Evolutionary conservation across 2,888 invertebrate genomes (phyloP), one percentile per base, ranked within the genome.

Genomic region (Tetropium fuscum): DNA sequence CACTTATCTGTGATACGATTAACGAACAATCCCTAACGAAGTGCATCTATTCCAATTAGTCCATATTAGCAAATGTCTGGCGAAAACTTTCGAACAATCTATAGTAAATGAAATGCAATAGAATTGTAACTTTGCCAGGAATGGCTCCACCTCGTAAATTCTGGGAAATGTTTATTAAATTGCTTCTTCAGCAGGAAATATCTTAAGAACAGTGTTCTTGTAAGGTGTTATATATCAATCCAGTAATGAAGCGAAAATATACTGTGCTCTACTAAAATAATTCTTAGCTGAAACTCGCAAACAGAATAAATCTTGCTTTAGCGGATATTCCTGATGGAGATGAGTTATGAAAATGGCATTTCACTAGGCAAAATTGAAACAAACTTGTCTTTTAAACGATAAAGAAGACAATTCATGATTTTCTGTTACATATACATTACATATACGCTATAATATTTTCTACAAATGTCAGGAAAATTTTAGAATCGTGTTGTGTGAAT

Each of bases 41-140:
- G 25, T 40, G 38, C 30, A 13, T 56, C 48, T 48, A 56, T 56
- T 56, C 38, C 56, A 56, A 56, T 53, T 56, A 56, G 38, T 56
- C 38, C 36, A 48, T 47, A 48, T 56, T 47, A 56, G 56, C 47
- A 56, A 56, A 45, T 41, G 30, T 40, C 51, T 22, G 25, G 16
- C 16, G 11, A 38, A 27, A 51, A 25, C 18, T 38, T 6, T 20
- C 15, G 27, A 22, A 16, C 15, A 34, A 27, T 27, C 38, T 40
- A 51, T 40, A 38, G n/a, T 22, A 25, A 10, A 7, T n/a, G 25
- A 38, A 51, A 40, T 51, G 20, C 40, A n/a, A n/a, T n/a, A n/a
- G n/a, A n/a, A 51, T 27, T 22, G 49, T 49, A 49, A 48, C 32
- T 43, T 32, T 43, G 57, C 57, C 57, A 57, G 51, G 49, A 34